Conservation (phyloP, 2,797 vertebrate species). For the Megaceryle alcyon region DNA sequence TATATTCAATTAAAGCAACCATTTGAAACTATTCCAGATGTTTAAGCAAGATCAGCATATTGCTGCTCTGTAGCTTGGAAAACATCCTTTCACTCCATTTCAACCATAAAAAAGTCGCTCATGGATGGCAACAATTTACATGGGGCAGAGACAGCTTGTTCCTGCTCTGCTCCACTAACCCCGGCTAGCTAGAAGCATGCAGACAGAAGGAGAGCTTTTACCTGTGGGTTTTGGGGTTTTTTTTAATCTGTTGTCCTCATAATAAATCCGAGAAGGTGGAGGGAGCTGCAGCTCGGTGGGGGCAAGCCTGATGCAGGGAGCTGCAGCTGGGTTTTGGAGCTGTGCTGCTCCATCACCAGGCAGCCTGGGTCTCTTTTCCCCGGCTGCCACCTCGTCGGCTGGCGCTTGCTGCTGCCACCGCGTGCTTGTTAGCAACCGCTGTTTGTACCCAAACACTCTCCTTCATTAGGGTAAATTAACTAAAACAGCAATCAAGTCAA, state of each 20-base stretch:
- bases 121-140: not conserved
- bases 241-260: not conserved
- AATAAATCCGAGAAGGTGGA: not conserved
- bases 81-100: not conserved
- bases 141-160: not conserved
- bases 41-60: not conserved
- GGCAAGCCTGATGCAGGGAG: not conserved
- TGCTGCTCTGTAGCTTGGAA: constrained; percentile 15
- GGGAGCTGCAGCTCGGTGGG: not conserved
- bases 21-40: not conserved
- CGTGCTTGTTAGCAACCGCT: not conserved
- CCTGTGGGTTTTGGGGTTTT: not conserved
- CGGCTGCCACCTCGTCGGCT: not conserved
- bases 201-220: not conserved
- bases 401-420: not conserved
- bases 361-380: not conserved
- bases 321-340: not conserved
- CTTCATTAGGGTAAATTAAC: constrained; percentile 39
- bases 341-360: not conserved
- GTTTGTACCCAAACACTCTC: constrained; percentile 46
- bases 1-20: not conserved
- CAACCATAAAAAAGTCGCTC: not conserved
- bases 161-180: not conserved
- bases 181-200: not conserved
- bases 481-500: constrained; percentile 27